Base-by-base conservation (phyloP, 2,797 vertebrate species). In the Vespertilio murinus region DNA sequence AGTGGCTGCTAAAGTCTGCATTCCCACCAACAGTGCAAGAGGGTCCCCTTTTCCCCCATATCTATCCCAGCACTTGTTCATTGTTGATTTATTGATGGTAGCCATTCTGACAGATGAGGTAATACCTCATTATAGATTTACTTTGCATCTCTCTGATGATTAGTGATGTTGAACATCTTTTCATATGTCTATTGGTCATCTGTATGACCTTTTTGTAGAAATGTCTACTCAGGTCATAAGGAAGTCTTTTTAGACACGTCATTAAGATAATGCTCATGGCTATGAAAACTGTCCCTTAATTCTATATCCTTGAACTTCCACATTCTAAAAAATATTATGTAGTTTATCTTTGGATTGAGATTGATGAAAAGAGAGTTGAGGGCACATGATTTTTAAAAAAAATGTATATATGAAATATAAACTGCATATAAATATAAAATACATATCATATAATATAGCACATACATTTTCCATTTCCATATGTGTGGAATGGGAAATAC, bases 271-370 rank as follows among this genome's bases (percentile, higher is more conserved):
- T 18, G 20, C 8, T 56, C 91, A 38, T 16, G 70, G 93, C 70
- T 80, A 67, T 85, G 33, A 91, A 93, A 95, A 59, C 1, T n/a
- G 0, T 75, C 92, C 23, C 95, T 67, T 71, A 86, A 82, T 30
- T 5, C 13, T 52, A 64, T 85, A 96, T 47, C 11, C 75, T 94
- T 95, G 75, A 64, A 30, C 35, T 90, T 96, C 20, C 45, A 20
- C 30, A 45, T 65, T 90, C 11, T 42, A 42, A 42, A 42, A 42
- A 42, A 42, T 8, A 80, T 82, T 35, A 28, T 91, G 6, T 49
- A 17, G 11, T 40, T 61, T 93, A 91, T 71, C n/a, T 74, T 82
- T 49, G 40, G 18, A 73, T 88, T 93, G 35, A 84, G 35, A 91
- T 67, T 14, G 47, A 94, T 69, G 3, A 47, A 94, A 45, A 79